These are phyloP conservation scores for Megaceryle maxima DNA, from an alignment of 2,113 vertebrate genomes.

Conservation along the genomic window DNA sequence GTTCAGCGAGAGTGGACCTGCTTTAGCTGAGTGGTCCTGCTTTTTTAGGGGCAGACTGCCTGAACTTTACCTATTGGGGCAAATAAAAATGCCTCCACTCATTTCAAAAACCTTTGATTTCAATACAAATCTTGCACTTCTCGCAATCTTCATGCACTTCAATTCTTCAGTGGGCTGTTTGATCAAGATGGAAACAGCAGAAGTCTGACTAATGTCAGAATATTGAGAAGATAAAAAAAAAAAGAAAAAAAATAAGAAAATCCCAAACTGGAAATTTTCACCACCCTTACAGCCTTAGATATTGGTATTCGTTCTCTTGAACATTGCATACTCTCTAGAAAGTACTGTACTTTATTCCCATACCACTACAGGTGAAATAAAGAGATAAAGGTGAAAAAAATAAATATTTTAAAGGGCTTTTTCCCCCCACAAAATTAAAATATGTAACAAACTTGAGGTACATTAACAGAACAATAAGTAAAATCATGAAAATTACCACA, in stretches of 20 bases:
- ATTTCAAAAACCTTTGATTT: not conserved
- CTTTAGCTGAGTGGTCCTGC: not conserved
- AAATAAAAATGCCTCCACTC: fast-evolving
- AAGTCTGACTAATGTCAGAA: not conserved
- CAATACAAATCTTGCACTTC: not conserved
- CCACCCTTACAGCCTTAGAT: not conserved
- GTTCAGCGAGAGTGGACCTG: not conserved
- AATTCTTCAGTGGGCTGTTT: not conserved
- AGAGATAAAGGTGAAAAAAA: not conserved
- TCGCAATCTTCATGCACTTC: not conserved
- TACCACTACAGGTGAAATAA: not conserved
- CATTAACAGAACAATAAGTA: not conserved
- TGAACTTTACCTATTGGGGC: not conserved
- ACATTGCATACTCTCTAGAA: not conserved
- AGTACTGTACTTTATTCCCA: not conserved
- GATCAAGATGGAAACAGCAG: not conserved
- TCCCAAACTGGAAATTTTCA: not conserved
- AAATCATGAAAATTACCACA: not conserved
- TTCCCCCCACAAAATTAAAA: not conserved
- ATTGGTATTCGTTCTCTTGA: not conserved
- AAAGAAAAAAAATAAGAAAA: not conserved
- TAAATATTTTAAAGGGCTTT: not conserved
- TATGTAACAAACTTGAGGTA: not conserved
- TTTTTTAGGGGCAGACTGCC: too few relatives aligned
- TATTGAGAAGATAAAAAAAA: not conserved